A percentile compares a stretch with the other conserved stretches of the same genome.
Conservation (phyloP, 35 echinoderm and acorn worm genomes). For the Ptychodera flava region DNA sequence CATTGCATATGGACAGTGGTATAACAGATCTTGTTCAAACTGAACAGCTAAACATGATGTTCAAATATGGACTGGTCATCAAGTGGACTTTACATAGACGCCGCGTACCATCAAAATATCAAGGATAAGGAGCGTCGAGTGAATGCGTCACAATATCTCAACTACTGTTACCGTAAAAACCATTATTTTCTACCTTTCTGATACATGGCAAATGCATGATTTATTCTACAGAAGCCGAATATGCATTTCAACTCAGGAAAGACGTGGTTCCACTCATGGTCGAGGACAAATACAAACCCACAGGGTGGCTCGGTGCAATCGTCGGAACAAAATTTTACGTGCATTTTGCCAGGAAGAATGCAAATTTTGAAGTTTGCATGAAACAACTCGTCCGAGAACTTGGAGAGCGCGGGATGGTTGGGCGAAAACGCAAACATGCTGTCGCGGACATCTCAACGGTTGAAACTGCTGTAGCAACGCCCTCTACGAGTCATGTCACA, state of each 20-base stretch:
- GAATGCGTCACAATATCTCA: too few relatives aligned
- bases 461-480: background rate
- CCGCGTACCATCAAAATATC: too few relatives aligned
- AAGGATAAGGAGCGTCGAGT: too few relatives aligned
- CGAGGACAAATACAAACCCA: slow-evolving; percentile 55
- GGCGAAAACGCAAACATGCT: background rate
- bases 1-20: too few relatives aligned
- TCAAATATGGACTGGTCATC: too few relatives aligned
- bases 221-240: slow-evolving; percentile 93
- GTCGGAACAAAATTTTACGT: slow-evolving; percentile 41
- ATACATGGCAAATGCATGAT: too few relatives aligned
- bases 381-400: background rate
- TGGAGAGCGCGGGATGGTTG: background rate
- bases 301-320: slow-evolving; percentile 88
- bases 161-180: too few relatives aligned
- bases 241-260: slow-evolving; percentile 90
- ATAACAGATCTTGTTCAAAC: too few relatives aligned
- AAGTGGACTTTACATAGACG: too few relatives aligned
- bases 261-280: slow-evolving; percentile 78
- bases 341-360: background rate
- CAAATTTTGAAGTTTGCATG: background rate
- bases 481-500: background rate
- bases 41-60: too few relatives aligned
- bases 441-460: too few relatives aligned
- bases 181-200: too few relatives aligned